Conservation (phyloP, 2,113 vertebrate species). For the Mirounga angustirostris region DNA sequence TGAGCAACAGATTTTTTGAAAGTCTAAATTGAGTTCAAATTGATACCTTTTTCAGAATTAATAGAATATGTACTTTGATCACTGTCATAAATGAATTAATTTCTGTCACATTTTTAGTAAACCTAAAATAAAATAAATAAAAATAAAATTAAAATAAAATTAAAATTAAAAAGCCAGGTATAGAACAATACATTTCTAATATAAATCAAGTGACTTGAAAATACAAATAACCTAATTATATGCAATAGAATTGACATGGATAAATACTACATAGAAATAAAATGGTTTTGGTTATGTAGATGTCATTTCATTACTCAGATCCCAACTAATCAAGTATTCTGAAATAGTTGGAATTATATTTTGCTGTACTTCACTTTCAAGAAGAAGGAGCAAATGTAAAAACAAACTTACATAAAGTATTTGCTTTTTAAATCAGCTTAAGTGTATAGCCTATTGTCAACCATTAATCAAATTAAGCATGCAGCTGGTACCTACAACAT, state of each 20-base stretch:
- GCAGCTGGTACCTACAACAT: background rate
- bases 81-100: background rate
- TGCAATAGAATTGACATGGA: background rate
- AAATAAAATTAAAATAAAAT: too few species aligned
- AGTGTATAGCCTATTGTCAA: background rate
- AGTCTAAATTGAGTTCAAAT: conserved; percentile 37
- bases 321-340: conserved; percentile 11
- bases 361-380: background rate
- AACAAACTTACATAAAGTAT: background rate
- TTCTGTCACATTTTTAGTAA: conserved; percentile 1
- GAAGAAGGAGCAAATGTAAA: conserved; percentile 12
- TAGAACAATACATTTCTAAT: background rate
- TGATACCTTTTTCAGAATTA: conserved; percentile 25
- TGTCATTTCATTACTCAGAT: background rate
- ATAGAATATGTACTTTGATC: background rate
- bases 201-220: conserved; percentile 33
- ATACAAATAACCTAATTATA: conserved; percentile 28
- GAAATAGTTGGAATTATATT: background rate
- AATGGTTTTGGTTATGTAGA: background rate
- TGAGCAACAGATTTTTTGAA: background rate
- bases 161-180: background rate
- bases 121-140: background rate
- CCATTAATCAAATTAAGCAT: background rate
- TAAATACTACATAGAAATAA: background rate
- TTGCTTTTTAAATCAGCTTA: conserved; percentile 23